Percentiles rank a stretch among this genome's conserved stretches.
phyloP scores from a whole-genome alignment of 2,888 invertebrate species.

The Euphydryas editha region DNA sequence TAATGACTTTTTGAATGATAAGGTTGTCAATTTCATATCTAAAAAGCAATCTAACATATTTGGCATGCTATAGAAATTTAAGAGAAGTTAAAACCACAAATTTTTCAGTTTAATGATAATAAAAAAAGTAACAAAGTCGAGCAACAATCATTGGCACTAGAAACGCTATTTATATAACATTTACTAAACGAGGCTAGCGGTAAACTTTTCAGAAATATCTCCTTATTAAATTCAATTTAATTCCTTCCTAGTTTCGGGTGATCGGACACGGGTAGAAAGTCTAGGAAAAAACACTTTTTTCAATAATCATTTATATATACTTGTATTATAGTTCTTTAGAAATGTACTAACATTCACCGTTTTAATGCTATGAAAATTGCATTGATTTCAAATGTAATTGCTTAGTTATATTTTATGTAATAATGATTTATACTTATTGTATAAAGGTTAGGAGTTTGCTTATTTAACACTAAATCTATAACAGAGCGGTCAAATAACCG shows the following conservation, averaged over 20 bases:
- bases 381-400: background rate
- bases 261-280: conserved; percentile 46
- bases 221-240: conserved; percentile 40
- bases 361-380: too few species aligned
- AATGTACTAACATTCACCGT: conserved; percentile 52
- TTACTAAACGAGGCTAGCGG: conserved; percentile 14
- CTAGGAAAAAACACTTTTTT: conserved; percentile 44
- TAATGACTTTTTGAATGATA: too few species aligned
- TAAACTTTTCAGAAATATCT: conserved; percentile 24
- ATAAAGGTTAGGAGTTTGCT: too few species aligned
- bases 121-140: background rate
- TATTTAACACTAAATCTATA: too few species aligned
- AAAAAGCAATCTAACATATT: too few species aligned
- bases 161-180: conserved; percentile 9
- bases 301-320: conserved; percentile 36
- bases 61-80: background rate
- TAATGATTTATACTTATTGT: too few species aligned
- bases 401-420: background rate
- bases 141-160: background rate
- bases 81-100: background rate
- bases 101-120: background rate
- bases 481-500: too few species aligned
- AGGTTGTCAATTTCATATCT: too few species aligned
- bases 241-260: conserved; percentile 39
- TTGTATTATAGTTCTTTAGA: conserved; percentile 27